These are phyloP conservation scores for Chroicocephalus ridibundus DNA, from an alignment of 2,113 vertebrate genomes.

Conservation along the genomic window DNA sequence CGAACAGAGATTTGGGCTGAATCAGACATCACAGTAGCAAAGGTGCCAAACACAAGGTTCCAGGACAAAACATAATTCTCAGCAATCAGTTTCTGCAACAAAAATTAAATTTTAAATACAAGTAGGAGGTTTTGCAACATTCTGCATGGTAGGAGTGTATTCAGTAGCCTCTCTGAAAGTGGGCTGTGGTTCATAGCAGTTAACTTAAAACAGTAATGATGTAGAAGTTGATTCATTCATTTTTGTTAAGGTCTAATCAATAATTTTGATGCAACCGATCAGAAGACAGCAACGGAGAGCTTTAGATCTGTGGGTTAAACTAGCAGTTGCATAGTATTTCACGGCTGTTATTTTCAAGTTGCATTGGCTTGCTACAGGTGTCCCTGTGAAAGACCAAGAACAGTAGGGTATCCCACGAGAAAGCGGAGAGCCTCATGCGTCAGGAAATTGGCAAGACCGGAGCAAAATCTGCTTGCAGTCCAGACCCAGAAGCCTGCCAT, in stretches of 20 bases:
- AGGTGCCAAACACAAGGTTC: background rate
- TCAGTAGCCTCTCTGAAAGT: background rate
- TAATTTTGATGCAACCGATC: background rate
- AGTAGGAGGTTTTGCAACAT: background rate
- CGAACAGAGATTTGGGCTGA: background rate
- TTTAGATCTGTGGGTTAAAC: background rate
- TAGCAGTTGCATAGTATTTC: background rate
- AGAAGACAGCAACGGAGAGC: background rate
- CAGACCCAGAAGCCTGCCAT: background rate
- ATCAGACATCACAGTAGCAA: background rate
- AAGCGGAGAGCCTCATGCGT: accelerated
- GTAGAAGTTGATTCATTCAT: background rate
- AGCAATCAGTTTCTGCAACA: background rate
- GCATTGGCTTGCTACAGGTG: background rate
- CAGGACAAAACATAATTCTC: background rate
- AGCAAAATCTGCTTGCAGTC: background rate
- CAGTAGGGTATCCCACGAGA: background rate
- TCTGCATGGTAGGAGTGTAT: background rate
- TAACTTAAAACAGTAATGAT: background rate
- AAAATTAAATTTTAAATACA: background rate
- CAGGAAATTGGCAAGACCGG: background rate
- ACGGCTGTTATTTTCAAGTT: background rate
- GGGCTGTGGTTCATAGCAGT: background rate
- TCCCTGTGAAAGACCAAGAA: background rate
- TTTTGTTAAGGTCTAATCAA: background rate